Percentiles rank a stretch among this genome's conserved stretches.
phyloP scores from a whole-genome alignment of 1,140 invertebrate genomes.

The Patella vulgata region DNA sequence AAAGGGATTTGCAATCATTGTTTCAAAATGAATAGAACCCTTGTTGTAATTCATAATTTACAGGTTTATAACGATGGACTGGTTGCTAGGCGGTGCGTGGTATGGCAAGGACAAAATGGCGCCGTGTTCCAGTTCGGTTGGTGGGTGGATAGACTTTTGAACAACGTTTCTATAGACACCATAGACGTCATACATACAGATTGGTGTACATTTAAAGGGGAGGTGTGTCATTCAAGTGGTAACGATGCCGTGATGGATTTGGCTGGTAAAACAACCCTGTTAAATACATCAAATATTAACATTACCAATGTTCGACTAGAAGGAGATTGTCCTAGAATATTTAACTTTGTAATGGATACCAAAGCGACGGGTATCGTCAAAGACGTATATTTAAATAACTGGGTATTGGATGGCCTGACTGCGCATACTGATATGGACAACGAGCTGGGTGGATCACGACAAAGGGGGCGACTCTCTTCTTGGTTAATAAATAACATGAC shows the following conservation, averaged over 20 bases:
- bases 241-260: constrained; percentile 11
- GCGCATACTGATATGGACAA: not conserved
- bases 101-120: constrained; percentile 28
- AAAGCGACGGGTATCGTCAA: not conserved
- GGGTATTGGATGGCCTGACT: not conserved
- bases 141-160: constrained; percentile 12
- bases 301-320: constrained; percentile 19
- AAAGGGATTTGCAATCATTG: not conserved
- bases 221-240: constrained; percentile 3
- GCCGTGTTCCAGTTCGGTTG: constrained; percentile 27
- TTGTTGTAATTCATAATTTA: not conserved
- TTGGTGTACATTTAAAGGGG: constrained; percentile 21
- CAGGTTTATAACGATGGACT: constrained; percentile 15
- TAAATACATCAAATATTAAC: constrained; percentile 7
- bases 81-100: constrained; percentile 6
- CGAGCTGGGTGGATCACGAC: not conserved
- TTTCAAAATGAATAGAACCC: not conserved
- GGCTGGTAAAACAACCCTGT: constrained; percentile 1
- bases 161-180: constrained; percentile 9
- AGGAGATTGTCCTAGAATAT: constrained; percentile 16
- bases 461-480: not conserved
- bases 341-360: constrained; percentile 11
- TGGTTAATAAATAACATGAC: constrained; percentile 23
- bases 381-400: not conserved
- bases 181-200: constrained; percentile 30